Evolutionary conservation across 2,113 vertebrate species (phyloP).

Genomic region (Tiliqua scincoides): DNA sequence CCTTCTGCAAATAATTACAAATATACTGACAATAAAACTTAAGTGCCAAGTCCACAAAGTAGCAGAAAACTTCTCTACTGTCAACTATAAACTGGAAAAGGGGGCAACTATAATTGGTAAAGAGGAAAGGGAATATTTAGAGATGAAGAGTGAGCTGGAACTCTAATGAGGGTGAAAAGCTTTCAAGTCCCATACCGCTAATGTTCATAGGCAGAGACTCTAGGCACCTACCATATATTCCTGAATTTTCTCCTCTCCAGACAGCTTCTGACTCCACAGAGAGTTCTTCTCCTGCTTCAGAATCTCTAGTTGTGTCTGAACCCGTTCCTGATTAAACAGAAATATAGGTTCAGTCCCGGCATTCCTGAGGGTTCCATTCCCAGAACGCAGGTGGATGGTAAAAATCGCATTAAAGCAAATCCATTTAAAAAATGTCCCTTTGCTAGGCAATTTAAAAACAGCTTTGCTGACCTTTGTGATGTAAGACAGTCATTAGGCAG

Average conservation of each 20-base stretch:
- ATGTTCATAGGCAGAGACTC: not conserved
- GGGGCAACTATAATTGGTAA: too few species aligned
- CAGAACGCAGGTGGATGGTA: too few species aligned
- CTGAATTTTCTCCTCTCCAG: conserved; percentile 26
- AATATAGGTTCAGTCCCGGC: too few species aligned
- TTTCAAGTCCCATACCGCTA: not conserved
- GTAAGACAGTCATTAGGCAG: too few species aligned
- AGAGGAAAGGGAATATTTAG: not conserved
- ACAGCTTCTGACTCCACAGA: conserved; percentile 27
- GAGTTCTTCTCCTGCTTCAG: conserved; percentile 36
- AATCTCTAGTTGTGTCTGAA: conserved; percentile 26
- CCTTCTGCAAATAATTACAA: not conserved
- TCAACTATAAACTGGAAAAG: not conserved
- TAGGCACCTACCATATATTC: conserved; percentile 13
- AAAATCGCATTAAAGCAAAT: too few species aligned
- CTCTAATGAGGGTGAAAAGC: not conserved
- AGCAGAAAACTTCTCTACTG: not conserved
- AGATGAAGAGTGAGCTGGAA: not conserved
- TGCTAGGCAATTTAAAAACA: too few species aligned
- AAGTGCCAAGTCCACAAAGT: not conserved
- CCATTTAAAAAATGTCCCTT: too few species aligned
- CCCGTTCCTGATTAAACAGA: conserved; percentile 30
- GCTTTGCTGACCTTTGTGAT: too few species aligned
- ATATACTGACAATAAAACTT: not conserved
- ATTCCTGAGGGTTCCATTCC: too few species aligned